Conservation (phyloP, 2,888 invertebrate species). For the Hydrotaea diabolus region DNA sequence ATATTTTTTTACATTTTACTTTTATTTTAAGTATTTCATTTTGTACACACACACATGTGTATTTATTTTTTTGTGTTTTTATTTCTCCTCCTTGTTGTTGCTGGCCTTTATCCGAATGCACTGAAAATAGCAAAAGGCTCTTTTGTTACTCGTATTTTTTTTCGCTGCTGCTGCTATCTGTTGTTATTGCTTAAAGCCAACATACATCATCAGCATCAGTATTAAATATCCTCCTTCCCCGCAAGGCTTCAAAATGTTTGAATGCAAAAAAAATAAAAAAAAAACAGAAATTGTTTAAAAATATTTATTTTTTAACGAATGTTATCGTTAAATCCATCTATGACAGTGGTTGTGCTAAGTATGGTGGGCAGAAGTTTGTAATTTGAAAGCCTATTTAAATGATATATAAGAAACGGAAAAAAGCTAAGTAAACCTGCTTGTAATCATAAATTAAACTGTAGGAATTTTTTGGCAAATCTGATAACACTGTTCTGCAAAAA, state of each 20-base stretch:
- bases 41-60: background rate
- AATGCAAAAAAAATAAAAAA: background rate
- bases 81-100: background rate
- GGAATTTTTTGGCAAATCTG: too few relatives aligned
- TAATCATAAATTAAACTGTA: too few relatives aligned
- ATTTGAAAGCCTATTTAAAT: too few relatives aligned
- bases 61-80: background rate
- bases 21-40: conserved; percentile 35
- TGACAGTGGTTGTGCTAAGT: background rate
- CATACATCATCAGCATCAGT: conserved; percentile 29
- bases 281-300: conserved; percentile 17
- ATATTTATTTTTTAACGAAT: conserved; percentile 28
- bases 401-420: too few relatives aligned
- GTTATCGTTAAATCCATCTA: conserved; percentile 17
- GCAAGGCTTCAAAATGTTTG: background rate
- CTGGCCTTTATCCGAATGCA: background rate
- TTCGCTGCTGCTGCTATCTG: background rate
- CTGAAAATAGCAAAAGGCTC: background rate
- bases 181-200: conserved; percentile 37
- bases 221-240: conserved; percentile 30
- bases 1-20: conserved; percentile 25
- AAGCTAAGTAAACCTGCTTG: too few relatives aligned
- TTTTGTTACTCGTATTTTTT: background rate
- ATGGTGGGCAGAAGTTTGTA: too few relatives aligned
- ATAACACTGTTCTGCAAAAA: too few relatives aligned